phyloP scores from a whole-genome alignment of 2,888 invertebrate species.

The Drosophila neotestacea region DNA sequence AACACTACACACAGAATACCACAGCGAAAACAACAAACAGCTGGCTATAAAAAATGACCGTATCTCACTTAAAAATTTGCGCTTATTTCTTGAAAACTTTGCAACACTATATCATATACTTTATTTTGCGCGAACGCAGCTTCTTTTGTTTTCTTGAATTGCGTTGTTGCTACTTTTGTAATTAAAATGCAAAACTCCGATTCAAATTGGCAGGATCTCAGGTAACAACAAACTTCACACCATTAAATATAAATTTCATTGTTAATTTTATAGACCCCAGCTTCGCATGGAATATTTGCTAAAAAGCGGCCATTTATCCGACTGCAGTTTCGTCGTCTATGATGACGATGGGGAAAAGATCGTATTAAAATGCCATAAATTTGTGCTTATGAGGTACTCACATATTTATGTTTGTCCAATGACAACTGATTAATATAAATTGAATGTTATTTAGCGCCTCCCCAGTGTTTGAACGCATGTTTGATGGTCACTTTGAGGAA shows the following conservation, averaged over 20 bases:
- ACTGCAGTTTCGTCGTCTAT: slow-evolving; percentile 55
- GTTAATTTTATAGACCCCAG: slow-evolving; percentile 23
- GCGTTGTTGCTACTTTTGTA: neutral
- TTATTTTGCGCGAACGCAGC: slow-evolving; percentile 5
- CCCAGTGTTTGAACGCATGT: slow-evolving; percentile 64
- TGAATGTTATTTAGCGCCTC: slow-evolving; percentile 28
- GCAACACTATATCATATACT: no score
- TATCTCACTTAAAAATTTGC: no score
- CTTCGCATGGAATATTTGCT: slow-evolving; percentile 57
- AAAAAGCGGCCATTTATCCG: slow-evolving; percentile 52
- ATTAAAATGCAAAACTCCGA: slow-evolving; percentile 25
- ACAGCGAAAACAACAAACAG: no score
- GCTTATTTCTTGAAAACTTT: no score
- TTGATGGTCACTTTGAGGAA: slow-evolving; percentile 57
- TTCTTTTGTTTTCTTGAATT: slow-evolving; percentile 9
- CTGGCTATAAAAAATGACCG: no score
- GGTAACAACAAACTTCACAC: slow-evolving; percentile 10
- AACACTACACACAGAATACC: slow-evolving; percentile 27
- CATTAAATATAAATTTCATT: neutral
- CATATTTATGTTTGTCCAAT: neutral
- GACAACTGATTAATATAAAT: neutral
- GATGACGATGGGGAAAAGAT: slow-evolving; percentile 37
- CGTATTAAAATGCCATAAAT: slow-evolving; percentile 57
- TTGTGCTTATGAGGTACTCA: slow-evolving; percentile 53
- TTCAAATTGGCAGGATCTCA: slow-evolving; percentile 43